A percentile compares a stretch with the other conserved stretches of the same genome.
Evolutionary conservation across 2,113 vertebrate genomes (phyloP).

Genomic region (Corythornis vintsioides): DNA sequence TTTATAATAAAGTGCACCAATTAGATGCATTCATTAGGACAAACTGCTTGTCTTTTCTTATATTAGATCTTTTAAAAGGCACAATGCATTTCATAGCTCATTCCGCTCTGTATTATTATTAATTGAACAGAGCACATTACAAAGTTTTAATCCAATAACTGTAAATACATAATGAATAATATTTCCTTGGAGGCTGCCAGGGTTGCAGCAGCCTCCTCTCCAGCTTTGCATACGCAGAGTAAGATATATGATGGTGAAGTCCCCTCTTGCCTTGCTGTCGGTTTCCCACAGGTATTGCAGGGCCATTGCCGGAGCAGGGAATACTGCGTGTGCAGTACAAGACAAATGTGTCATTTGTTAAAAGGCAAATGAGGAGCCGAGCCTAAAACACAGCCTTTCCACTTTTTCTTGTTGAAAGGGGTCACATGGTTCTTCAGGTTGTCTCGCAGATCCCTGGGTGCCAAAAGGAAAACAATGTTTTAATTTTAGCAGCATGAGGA

Average conservation of each 20-base stretch:
- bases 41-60: constrained; percentile 81
- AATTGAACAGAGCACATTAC: constrained; percentile 76
- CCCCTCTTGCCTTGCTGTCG: not conserved
- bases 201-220: constrained; percentile 22
- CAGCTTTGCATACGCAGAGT: not conserved
- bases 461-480: constrained; percentile 30
- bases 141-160: constrained; percentile 77
- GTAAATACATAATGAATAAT: constrained; percentile 77
- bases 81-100: constrained; percentile 74
- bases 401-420: constrained; percentile 6
- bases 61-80: constrained; percentile 77
- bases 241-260: not conserved
- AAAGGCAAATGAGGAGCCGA: constrained; percentile 25
- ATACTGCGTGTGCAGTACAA: not conserved
- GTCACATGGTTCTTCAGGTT: not conserved
- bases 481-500: constrained; percentile 45
- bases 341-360: constrained; percentile 31
- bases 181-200: constrained; percentile 62
- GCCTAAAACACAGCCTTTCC: constrained; percentile 7
- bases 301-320: not conserved
- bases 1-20: constrained; percentile 86
- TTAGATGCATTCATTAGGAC: constrained; percentile 84
- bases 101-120: constrained; percentile 74
- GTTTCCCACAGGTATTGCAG: not conserved
- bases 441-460: not conserved